phyloP scores from a whole-genome alignment of 2,888 invertebrate species.

The Piscicola geometra region DNA sequence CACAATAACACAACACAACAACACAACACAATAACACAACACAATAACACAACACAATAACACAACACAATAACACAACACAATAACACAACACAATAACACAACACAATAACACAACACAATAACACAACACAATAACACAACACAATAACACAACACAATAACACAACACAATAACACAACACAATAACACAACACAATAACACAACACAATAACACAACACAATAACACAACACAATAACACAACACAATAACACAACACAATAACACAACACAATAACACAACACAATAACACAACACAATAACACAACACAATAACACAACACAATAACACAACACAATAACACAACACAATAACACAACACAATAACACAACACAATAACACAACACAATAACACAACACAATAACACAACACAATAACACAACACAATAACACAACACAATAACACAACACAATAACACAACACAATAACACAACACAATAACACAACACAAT shows the following conservation, averaged over 20 bases:
- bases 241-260: no score
- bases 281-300: not conserved
- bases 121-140: no score
- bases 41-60: no score
- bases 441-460: no score
- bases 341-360: no score
- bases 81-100: not conserved
- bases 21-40: no score
- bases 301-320: constrained; percentile 63
- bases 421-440: constrained; percentile 54
- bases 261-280: not conserved
- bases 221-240: not conserved
- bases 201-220: constrained; percentile 64
- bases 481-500: not conserved
- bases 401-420: constrained; percentile 62
- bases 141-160: no score
- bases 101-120: constrained; percentile 63
- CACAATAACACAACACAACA: constrained; percentile 61
- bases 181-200: not conserved
- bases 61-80: not conserved
- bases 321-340: not conserved
- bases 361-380: not conserved
- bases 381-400: not conserved
- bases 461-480: no score
- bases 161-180: not conserved